phyloP scores from a whole-genome alignment of 2,888 invertebrate species.

The Drosophila multiciliata region DNA sequence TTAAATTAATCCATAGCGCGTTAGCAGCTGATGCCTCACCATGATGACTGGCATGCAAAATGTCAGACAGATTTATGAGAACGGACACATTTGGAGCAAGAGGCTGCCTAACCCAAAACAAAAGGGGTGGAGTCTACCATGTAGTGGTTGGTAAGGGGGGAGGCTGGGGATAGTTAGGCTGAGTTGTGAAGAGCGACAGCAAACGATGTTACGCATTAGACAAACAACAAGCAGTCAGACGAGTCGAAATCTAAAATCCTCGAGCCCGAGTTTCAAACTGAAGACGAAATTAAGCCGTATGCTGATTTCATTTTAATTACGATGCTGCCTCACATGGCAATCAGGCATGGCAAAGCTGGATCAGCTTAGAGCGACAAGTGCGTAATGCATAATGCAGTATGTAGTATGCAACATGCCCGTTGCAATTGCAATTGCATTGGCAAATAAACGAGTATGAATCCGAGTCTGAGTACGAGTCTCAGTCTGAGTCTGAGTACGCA shows the following conservation, averaged over 20 bases:
- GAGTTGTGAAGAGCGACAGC: constrained; percentile 27
- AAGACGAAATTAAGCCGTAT: constrained; percentile 79
- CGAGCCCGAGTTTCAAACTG: constrained; percentile 45
- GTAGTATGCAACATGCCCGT: not conserved
- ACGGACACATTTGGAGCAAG: constrained; percentile 80
- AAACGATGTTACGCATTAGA: constrained; percentile 80
- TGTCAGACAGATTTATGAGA: constrained; percentile 76
- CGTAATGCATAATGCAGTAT: constrained; percentile 67
- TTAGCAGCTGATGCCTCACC: constrained; percentile 60
- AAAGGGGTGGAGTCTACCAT: not conserved
- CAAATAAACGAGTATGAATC: constrained; percentile 45
- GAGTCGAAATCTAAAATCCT: constrained; percentile 43
- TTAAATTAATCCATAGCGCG: constrained; percentile 69
- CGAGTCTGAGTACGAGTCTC: constrained; percentile 6
- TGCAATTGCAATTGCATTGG: constrained; percentile 10
- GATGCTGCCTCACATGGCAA: constrained; percentile 66
- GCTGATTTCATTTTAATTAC: constrained; percentile 82
- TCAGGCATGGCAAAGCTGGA: constrained; percentile 80
- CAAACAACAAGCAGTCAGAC: constrained; percentile 75
- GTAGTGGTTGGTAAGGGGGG: not conserved
- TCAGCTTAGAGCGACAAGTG: constrained; percentile 81
- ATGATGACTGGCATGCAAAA: constrained; percentile 80
- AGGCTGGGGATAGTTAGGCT: not conserved
- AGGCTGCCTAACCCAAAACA: constrained; percentile 31
- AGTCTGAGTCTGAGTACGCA: constrained; percentile 1